Evolutionary conservation across 2,113 vertebrate genomes (phyloP), one percentile per base, ranked within the genome.

Genomic region (Dolichallabes microphthalmus): DNA sequence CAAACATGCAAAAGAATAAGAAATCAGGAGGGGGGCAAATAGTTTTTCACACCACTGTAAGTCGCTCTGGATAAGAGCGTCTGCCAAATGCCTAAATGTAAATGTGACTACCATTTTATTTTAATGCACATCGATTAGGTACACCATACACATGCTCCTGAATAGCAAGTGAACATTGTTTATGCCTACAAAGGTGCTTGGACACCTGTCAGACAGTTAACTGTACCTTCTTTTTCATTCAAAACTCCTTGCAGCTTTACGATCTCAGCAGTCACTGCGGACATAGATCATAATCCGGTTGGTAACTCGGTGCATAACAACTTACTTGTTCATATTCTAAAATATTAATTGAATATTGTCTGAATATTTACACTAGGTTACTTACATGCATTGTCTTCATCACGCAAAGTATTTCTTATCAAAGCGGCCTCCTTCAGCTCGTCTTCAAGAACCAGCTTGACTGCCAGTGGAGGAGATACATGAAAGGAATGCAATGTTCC

Each of bases 151-250:
- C 9, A 79, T 13, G 14, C 10, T 32, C 22, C 19, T 58, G 55
- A 35, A 35, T 39, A 60, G 20, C 19, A 19, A 60, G 30, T 60
- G 55, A 20, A 32, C 10, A 5, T 22, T 60, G 30, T 35, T 87
- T 58, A 71, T 64, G 52, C 10, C 66, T 58, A 4, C 39, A 71
- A 27, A 83, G 25, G 14, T 79, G 25, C 15, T 39, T 45, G 3
- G 10, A 45, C 61, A 63, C 80, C 17, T 1, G 80, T 39, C n/a
- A 83, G 27, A 81, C 7, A 10, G 7, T 71, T 17, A 17, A 60
- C 0, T 77, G 12, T 89, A 95, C 95, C 94, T 93, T 94, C 89
- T 90, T 93, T 95, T 87, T 93, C 92, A 85, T 89, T 91, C 13
- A 85, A 58, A 6, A 61, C 88, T 73, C 17, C 87, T 63, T 94